These are phyloP conservation scores for Stenolophus ochropezus DNA, from an alignment of 2,888 invertebrate genomes.

Conservation along the genomic window DNA sequence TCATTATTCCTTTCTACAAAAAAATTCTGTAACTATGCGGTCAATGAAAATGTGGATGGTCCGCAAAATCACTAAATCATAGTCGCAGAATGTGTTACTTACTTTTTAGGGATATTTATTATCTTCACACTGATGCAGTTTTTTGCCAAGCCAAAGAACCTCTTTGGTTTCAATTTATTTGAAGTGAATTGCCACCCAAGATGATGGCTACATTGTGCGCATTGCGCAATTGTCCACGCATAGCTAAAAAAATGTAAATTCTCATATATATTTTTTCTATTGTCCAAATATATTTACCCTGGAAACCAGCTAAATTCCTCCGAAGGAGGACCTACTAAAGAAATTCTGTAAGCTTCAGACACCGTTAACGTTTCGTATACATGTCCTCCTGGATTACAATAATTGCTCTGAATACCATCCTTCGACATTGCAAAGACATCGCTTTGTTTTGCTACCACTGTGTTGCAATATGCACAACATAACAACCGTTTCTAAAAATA, in stretches of 20 bases:
- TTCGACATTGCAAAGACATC: constrained; percentile 88
- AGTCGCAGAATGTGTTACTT: constrained; percentile 29
- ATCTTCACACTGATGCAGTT: constrained; percentile 70
- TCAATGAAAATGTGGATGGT: too few relatives aligned
- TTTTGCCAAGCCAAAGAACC: constrained; percentile 83
- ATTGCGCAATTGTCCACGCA: constrained; percentile 86
- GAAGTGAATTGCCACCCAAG: constrained; percentile 90
- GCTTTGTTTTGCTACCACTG: constrained; percentile 78
- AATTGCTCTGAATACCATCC: constrained; percentile 87
- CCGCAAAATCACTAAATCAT: not conserved
- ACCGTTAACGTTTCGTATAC: constrained; percentile 89
- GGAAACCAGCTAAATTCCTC: constrained; percentile 91
- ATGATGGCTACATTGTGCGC: constrained; percentile 80
- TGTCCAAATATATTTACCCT: constrained; percentile 75
- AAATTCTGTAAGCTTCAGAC: constrained; percentile 74
- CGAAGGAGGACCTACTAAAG: constrained; percentile 76
- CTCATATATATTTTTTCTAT: not conserved
- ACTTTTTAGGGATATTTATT: constrained; percentile 36
- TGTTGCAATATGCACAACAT: constrained; percentile 77
- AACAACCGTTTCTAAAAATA: constrained; percentile 74
- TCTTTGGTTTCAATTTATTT: constrained; percentile 78
- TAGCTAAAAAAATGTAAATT: constrained; percentile 76
- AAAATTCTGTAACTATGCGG: constrained; percentile 36
- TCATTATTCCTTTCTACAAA: constrained; percentile 9
- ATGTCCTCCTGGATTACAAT: constrained; percentile 86